Conservation (phyloP, 1,140 invertebrate species). For the Neodiprion pinetum region DNA sequence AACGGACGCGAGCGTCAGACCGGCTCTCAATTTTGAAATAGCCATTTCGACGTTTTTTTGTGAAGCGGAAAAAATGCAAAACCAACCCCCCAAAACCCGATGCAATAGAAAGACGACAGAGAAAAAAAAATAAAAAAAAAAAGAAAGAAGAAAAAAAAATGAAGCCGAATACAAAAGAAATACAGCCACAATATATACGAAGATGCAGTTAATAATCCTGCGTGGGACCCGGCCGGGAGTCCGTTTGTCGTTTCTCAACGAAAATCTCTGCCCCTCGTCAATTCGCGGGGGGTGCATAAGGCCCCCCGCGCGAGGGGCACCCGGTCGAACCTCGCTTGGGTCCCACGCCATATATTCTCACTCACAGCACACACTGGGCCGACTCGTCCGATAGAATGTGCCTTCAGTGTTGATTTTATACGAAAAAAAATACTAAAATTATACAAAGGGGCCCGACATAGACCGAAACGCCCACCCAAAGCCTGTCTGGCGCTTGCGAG, state of each 20-base stretch:
- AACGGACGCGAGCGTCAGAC: constrained; percentile 58
- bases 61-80: constrained; percentile 62
- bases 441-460: constrained; percentile 84
- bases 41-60: constrained; percentile 62
- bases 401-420: constrained; percentile 88
- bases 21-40: constrained; percentile 74
- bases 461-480: constrained; percentile 74
- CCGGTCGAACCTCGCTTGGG: constrained; percentile 46
- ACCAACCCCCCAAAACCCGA: constrained; percentile 67
- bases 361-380: constrained; percentile 76
- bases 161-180: constrained; percentile 66
- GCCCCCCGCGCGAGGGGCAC: constrained; percentile 42
- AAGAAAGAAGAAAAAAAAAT: constrained; percentile 53
- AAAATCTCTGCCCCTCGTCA: constrained; percentile 25
- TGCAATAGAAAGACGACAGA: constrained; percentile 65
- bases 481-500: constrained; percentile 63
- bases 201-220: constrained; percentile 66
- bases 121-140: constrained; percentile 43
- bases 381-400: constrained; percentile 89
- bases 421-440: constrained; percentile 74
- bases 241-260: constrained; percentile 46
- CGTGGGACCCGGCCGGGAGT: constrained; percentile 57
- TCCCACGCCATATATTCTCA: constrained; percentile 59
- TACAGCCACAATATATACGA: constrained; percentile 70
- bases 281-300: constrained; percentile 54